Base-by-base conservation (phyloP, 2,113 vertebrate genomes). In the Fukomys damarensis region DNA sequence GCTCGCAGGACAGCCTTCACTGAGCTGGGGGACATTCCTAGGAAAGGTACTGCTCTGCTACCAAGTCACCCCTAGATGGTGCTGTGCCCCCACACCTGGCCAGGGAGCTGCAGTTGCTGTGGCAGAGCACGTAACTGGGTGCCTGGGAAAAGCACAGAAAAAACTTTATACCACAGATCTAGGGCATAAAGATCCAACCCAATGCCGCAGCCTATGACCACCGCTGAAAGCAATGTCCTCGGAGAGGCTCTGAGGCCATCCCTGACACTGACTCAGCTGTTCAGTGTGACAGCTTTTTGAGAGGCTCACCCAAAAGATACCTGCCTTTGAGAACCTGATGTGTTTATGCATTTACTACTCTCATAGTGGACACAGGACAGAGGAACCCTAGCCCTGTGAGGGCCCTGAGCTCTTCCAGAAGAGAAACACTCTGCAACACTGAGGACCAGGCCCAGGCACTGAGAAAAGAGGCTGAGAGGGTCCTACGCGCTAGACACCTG, bases 101-200 rank as follows among this genome's bases (percentile, higher is more conserved):
- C 11, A 30, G 41, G 43, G 56, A 81, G 76, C 56, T 19, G 0
- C 1, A 12, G 49, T 41, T 86, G 61, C 61, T 13, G 3, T 0
- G 0, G 46, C n/a, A 20, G 6, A 65, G 16, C n/a, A 61, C n/a
- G n/a, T n/a, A n/a, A n/a, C 20, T 3, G 24, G 46, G 14, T 0
- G 1, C 82, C 61, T 17, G 17, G 32, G 38, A 26, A 72, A 19
- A 85, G 61, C 49, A 28, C 11, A 38, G 68, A 49, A 22, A 65
- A 20, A 81, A 1, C 5, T 35, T 16, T 22, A 76, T 54, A 26
- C 5, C n/a, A 41, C 13, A 86, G 28, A 81, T 30, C 74, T 30
- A 22, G 35, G 24, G 41, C 16, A 49, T 11, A 61, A 46, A 81
- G 56, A 81, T 3, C 1, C 28, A 26, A 32, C 65, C 38, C 16